Evolutionary conservation across 1,140 invertebrate genomes (phyloP).

Genomic region (Druon quercuslanigerum): DNA sequence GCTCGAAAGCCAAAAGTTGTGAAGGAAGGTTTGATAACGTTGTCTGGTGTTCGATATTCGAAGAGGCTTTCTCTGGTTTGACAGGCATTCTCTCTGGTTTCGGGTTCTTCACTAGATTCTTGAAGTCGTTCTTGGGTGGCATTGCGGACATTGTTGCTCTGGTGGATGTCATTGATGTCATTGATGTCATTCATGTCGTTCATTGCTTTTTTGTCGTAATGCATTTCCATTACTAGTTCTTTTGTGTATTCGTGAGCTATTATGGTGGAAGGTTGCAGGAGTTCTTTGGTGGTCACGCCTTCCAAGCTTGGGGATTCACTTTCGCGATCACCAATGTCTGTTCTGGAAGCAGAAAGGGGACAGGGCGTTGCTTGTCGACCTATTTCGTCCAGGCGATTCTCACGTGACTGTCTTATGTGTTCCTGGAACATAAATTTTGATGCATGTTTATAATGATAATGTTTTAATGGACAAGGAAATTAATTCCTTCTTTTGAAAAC

Average conservation of each 20-base stretch:
- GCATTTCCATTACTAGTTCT: conserved; percentile 51
- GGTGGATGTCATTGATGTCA: conserved; percentile 73
- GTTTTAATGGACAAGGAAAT: neutral
- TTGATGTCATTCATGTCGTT: conserved; percentile 36
- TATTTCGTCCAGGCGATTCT: conserved; percentile 83
- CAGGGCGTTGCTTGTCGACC: conserved; percentile 76
- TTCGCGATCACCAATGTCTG: conserved; percentile 59
- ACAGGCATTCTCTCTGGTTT: conserved; percentile 86
- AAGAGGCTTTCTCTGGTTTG: conserved; percentile 88
- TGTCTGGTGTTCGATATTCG: conserved; percentile 68
- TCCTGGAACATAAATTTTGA: conserved; percentile 77
- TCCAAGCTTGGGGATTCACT: conserved; percentile 68
- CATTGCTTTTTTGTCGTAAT: conserved; percentile 11
- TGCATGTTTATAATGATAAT: neutral
- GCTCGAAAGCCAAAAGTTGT: conserved; percentile 67
- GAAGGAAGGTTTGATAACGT: conserved; percentile 52
- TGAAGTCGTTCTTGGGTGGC: conserved; percentile 75
- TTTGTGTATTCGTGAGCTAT: conserved; percentile 63
- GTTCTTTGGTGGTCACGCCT: conserved; percentile 63
- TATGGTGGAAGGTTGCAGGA: conserved; percentile 60
- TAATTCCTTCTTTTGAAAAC: neutral
- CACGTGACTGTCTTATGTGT: conserved; percentile 86
- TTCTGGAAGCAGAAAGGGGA: conserved; percentile 61
- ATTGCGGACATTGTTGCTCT: conserved; percentile 73
- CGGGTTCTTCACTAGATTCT: conserved; percentile 75